Evolutionary conservation across 2,113 vertebrate species (phyloP).

Genomic region (Hirundichthys speculiger): DNA sequence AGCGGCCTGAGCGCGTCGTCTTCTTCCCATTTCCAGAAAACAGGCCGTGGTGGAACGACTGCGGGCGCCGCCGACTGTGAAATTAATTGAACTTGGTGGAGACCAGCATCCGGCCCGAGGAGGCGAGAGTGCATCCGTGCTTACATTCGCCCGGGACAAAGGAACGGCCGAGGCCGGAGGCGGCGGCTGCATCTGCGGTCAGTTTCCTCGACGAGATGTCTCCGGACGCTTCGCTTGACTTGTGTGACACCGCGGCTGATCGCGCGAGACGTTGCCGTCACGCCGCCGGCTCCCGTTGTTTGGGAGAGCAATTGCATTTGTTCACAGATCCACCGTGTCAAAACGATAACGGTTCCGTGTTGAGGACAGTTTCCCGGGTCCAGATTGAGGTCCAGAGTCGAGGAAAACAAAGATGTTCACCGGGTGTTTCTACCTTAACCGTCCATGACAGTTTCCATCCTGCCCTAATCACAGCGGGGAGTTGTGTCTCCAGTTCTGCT

Average conservation of each 20-base stretch:
- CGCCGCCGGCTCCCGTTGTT: conserved; percentile 21
- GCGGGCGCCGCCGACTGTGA: conserved; percentile 75
- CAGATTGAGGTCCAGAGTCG: not conserved
- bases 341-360: not conserved
- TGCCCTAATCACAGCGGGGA: too few species aligned
- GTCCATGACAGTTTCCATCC: too few species aligned
- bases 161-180: conserved; percentile 50
- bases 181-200: conserved; percentile 44
- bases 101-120: conserved; percentile 59
- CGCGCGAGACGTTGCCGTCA: conserved; percentile 19
- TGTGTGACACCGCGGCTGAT: conserved; percentile 44
- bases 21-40: conserved; percentile 60
- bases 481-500: too few species aligned
- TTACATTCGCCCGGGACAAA: conserved; percentile 41
- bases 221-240: conserved; percentile 44
- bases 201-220: conserved; percentile 51
- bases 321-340: conserved; percentile 21
- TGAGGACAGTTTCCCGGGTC: not conserved
- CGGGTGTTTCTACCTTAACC: too few species aligned
- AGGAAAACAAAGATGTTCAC: too few species aligned
- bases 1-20: conserved; percentile 21
- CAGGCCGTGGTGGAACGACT: conserved; percentile 47
- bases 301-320: conserved; percentile 7
- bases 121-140: conserved; percentile 32
- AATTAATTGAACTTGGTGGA: conserved; percentile 79